A percentile compares a stretch with the other conserved stretches of the same genome.
These are phyloP conservation scores for Drosophila mojavensis DNA, from an alignment of 1,140 invertebrate species.

Conservation along the genomic window DNA sequence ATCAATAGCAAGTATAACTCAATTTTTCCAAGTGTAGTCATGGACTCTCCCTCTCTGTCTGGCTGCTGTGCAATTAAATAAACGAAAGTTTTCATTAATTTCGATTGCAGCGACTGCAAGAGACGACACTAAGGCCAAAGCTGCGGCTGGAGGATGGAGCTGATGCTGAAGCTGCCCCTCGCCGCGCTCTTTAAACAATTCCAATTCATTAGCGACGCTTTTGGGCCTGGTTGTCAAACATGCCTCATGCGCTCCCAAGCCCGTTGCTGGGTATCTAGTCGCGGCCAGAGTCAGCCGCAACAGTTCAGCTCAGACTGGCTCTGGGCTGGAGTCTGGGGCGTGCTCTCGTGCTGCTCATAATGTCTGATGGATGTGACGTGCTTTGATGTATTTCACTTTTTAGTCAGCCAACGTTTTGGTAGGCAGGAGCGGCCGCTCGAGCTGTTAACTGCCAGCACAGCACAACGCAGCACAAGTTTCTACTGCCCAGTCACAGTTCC, in stretches of 20 bases:
- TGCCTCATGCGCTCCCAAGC: constrained; percentile 3
- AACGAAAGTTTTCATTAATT: constrained; percentile 82
- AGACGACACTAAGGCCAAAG: constrained; percentile 62
- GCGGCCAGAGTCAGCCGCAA: constrained; percentile 26
- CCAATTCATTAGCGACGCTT: constrained; percentile 79
- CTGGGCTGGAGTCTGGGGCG: constrained; percentile 54
- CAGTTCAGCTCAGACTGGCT: constrained; percentile 20
- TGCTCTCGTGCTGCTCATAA: constrained; percentile 80
- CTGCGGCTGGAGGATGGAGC: background rate
- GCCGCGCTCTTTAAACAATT: constrained; percentile 66
- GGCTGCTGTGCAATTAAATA: constrained; percentile 75
- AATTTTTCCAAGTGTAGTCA: constrained; percentile 13
- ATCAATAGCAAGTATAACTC: too few relatives aligned
- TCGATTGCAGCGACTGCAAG: constrained; percentile 67
- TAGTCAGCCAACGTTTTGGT: constrained; percentile 38
- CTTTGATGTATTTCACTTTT: constrained; percentile 82
- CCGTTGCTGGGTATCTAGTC: constrained; percentile 23
- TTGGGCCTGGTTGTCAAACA: constrained; percentile 57
- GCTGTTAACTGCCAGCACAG: constrained; percentile 73
- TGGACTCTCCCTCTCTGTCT: constrained; percentile 52
- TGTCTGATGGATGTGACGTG: constrained; percentile 80
- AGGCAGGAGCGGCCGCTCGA: constrained; percentile 12
- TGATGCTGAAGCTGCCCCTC: background rate
- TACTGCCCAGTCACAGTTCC: constrained; percentile 12
- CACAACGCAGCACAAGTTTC: background rate